A percentile compares a stretch with the other conserved stretches of the same genome.
These are phyloP conservation scores for Mionectes macconnelli DNA, from an alignment of 2,113 vertebrate species.

Conservation along the genomic window DNA sequence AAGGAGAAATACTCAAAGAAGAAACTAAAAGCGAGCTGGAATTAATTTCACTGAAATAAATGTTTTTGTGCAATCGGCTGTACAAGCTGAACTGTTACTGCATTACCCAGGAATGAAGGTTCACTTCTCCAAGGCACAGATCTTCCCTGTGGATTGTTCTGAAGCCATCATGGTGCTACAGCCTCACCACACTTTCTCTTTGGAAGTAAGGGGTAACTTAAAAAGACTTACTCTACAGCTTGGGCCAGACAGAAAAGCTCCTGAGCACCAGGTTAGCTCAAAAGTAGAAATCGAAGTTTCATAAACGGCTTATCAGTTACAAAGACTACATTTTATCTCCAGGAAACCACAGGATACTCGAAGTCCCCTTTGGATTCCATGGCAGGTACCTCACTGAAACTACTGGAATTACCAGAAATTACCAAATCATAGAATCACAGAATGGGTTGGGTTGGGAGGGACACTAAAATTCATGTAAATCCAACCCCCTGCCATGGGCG, in stretches of 20 bases:
- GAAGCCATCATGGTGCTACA: neutral
- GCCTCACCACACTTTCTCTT: neutral
- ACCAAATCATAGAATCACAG: neutral
- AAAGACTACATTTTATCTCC: neutral
- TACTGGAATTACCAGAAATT: neutral
- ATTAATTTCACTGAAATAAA: slow-evolving; percentile 50
- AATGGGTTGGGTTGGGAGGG: neutral
- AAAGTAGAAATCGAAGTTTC: neutral
- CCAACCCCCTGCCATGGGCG: neutral
- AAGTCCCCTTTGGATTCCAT: neutral
- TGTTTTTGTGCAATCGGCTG: slow-evolving; percentile 32
- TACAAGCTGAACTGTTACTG: neutral
- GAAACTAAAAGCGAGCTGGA: slow-evolving; percentile 1
- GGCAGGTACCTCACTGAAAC: neutral
- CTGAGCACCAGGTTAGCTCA: neutral
- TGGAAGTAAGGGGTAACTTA: neutral
- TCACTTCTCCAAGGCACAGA: neutral
- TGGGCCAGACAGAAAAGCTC: neutral
- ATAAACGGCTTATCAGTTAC: neutral
- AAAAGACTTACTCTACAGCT: neutral
- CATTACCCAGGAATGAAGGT: slow-evolving; percentile 27
- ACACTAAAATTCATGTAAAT: neutral
- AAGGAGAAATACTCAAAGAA: neutral
- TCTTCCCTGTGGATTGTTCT: neutral
- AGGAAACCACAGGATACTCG: neutral